These are phyloP conservation scores for Pheosia tremula DNA, from an alignment of 2,888 invertebrate species.

Conservation along the genomic window DNA sequence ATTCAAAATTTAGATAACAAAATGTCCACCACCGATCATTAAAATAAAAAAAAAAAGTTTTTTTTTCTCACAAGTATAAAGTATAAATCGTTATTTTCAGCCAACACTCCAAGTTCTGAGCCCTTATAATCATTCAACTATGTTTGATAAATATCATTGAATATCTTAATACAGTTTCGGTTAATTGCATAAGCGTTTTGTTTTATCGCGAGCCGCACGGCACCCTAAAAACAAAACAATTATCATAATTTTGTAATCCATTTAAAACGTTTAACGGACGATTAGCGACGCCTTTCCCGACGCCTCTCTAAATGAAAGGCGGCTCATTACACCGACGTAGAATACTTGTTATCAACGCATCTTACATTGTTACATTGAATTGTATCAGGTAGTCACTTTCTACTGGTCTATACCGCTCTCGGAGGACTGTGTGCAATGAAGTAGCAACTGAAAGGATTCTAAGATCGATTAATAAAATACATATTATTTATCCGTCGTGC, in stretches of 20 bases:
- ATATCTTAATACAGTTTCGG: too few species aligned
- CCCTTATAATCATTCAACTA: too few species aligned
- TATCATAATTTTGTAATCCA: conserved; percentile 36
- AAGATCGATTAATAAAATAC: too few species aligned
- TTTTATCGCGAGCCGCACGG: not conserved
- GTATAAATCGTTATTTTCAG: too few species aligned
- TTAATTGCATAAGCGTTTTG: not conserved
- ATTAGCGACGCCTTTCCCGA: conserved; percentile 44
- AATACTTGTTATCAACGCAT: not conserved
- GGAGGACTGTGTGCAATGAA: too few species aligned
- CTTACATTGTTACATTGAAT: not conserved
- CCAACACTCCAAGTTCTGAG: too few species aligned
- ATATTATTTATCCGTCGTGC: too few species aligned
- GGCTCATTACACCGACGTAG: conserved; percentile 18
- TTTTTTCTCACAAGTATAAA: too few species aligned
- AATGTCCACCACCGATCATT: too few species aligned
- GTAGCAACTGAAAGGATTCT: too few species aligned
- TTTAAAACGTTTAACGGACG: conserved; percentile 30
- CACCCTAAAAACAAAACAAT: conserved; percentile 26
- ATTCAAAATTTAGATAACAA: too few species aligned
- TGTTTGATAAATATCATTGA: not conserved
- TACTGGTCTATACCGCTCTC: not conserved
- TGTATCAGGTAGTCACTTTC: not conserved
- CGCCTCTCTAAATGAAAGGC: conserved; percentile 57
- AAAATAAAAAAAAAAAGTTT: too few species aligned